Conservation (phyloP, 2,888 invertebrate species). For the Taenaris catops region DNA sequence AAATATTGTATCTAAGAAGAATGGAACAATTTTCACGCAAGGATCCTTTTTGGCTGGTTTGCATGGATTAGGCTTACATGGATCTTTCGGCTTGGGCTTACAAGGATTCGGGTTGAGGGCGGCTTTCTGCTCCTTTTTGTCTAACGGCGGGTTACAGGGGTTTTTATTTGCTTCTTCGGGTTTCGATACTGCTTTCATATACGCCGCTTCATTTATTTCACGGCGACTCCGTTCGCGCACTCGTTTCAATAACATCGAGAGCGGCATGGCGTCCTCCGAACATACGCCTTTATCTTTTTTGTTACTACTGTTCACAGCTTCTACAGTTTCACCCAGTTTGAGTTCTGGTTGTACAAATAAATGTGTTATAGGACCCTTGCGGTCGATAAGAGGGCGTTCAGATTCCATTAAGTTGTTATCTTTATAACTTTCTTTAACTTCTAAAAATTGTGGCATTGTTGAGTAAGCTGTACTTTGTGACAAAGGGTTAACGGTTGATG, state of each 20-base stretch:
- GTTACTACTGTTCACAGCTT: background rate
- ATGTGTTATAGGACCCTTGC: constrained; percentile 6
- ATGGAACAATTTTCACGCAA: constrained; percentile 18
- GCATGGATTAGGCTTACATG: constrained; percentile 20
- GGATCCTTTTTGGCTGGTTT: constrained; percentile 22
- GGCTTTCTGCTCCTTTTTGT: constrained; percentile 16
- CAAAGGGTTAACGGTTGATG: constrained; percentile 4
- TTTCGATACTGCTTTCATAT: constrained; percentile 19
- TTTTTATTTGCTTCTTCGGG: constrained; percentile 26
- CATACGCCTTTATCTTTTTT: background rate
- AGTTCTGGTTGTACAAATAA: constrained; percentile 1
- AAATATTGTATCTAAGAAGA: constrained; percentile 7
- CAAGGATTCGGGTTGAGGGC: constrained; percentile 22
- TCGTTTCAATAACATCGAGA: constrained; percentile 42
- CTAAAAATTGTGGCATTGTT: constrained; percentile 2
- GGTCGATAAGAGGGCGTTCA: background rate
- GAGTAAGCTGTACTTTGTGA: constrained; percentile 9
- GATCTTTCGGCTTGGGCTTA: constrained; percentile 19
- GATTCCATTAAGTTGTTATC: background rate
- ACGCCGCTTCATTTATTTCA: constrained; percentile 25
- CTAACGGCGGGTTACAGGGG: constrained; percentile 24
- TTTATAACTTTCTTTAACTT: constrained; percentile 1
- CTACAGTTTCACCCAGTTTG: background rate
- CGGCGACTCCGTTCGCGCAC: constrained; percentile 39
- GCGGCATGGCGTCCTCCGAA: constrained; percentile 27